Conservation (phyloP, 2,888 invertebrate species). For the Clanis bilineata region DNA sequence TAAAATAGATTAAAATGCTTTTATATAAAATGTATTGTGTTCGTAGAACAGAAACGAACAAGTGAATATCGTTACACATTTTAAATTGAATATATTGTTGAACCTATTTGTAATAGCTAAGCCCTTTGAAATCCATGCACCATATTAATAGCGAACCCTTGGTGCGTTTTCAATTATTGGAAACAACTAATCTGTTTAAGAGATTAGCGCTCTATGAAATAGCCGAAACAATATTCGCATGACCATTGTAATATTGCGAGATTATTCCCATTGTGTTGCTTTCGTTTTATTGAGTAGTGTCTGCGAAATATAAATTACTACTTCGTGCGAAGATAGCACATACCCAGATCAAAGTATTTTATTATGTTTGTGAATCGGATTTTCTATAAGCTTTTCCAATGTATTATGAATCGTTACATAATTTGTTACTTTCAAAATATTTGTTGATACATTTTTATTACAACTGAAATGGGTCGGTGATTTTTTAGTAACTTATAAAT, state of each 20-base stretch:
- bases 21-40: no score
- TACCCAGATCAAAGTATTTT: neutral
- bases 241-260: conserved; percentile 25
- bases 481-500: no score
- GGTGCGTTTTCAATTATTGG: conserved; percentile 36
- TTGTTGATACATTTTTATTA: no score
- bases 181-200: conserved; percentile 32
- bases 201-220: conserved; percentile 35
- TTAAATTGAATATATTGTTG: neutral
- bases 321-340: neutral
- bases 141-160: conserved; percentile 33
- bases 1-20: no score
- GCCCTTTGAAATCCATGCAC: conserved; percentile 27
- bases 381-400: neutral
- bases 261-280: conserved; percentile 7
- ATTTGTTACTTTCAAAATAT: no score
- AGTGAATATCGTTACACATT: neutral
- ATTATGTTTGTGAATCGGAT: neutral
- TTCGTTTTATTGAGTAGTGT: neutral
- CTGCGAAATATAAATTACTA: neutral
- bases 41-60: neutral
- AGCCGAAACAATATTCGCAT: conserved; percentile 39
- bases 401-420: no score
- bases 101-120: neutral
- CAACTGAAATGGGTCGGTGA: no score